Conservation (phyloP, 2,113 vertebrate genomes). For the Cyanistes caeruleus region DNA sequence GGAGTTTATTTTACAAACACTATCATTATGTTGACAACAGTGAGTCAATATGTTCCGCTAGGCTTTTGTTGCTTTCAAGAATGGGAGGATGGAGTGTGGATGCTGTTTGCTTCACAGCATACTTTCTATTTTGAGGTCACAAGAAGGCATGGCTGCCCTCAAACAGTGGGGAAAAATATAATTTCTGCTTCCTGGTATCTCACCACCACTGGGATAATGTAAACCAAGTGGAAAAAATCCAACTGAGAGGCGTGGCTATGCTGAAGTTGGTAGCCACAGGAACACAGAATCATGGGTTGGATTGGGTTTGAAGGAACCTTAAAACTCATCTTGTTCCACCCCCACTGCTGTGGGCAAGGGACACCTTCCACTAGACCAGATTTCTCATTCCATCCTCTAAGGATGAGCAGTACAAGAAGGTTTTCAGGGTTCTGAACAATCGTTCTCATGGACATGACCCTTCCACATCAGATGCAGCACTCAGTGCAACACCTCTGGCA, state of each 20-base stretch:
- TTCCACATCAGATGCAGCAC: neutral
- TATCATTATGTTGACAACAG: conserved; percentile 66
- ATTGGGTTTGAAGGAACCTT: neutral
- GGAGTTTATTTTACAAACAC: conserved; percentile 55
- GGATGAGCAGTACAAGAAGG: neutral
- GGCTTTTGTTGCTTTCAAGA: conserved; percentile 51
- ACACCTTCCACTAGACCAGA: neutral
- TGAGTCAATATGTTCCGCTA: conserved; percentile 7
- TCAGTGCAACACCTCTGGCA: neutral
- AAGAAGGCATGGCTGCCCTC: neutral
- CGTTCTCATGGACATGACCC: fast-evolving
- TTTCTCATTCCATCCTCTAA: neutral
- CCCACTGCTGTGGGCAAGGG: neutral
- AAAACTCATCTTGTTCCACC: neutral
- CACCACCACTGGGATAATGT: fast-evolving
- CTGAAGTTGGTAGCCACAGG: neutral
- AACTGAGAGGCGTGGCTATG: fast-evolving
- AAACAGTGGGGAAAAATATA: fast-evolving
- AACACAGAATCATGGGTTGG: too few relatives aligned
- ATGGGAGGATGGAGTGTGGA: neutral
- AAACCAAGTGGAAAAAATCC: neutral
- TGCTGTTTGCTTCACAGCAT: neutral
- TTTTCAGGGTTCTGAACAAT: too few relatives aligned
- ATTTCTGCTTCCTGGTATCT: neutral
- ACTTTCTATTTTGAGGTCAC: neutral